Evolutionary conservation across 2,113 vertebrate species (phyloP).

Genomic region (Polypterus senegalus): DNA sequence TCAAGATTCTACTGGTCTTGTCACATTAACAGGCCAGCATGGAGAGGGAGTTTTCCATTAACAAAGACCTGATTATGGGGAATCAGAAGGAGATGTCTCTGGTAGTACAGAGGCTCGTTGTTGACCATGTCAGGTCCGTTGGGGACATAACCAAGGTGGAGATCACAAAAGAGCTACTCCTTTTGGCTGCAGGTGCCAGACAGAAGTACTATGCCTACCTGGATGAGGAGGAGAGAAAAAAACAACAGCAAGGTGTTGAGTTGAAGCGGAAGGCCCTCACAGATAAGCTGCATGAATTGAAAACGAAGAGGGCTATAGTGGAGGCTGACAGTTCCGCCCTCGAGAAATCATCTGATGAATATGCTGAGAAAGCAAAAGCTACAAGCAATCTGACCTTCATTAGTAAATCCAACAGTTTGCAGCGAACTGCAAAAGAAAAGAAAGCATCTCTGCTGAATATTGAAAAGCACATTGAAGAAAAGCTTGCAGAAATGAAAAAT

Average conservation of each 20-base stretch:
- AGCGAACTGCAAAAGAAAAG: too few relatives aligned
- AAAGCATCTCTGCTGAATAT: too few relatives aligned
- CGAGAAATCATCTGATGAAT: too few relatives aligned
- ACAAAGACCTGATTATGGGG: conserved; percentile 16
- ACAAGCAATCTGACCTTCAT: too few relatives aligned
- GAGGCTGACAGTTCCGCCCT: too few relatives aligned
- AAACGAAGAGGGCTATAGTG: too few relatives aligned
- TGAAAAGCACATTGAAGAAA: too few relatives aligned
- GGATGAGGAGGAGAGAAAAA: conserved; percentile 20
- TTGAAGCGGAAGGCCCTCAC: conserved; percentile 13
- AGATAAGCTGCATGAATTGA: conserved; percentile 2
- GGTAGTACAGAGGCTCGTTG: conserved; percentile 16
- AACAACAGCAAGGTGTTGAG: conserved; percentile 17
- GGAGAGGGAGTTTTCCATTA: conserved; percentile 17
- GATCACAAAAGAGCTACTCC: conserved; percentile 13
- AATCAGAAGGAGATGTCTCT: conserved; percentile 18
- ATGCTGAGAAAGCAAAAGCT: too few relatives aligned
- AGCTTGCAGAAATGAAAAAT: too few relatives aligned
- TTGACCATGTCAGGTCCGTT: conserved; percentile 13
- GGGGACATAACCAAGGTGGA: conserved; percentile 13
- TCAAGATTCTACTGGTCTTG: conserved; percentile 12
- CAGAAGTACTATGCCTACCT: conserved; percentile 18
- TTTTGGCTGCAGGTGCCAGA: conserved; percentile 16
- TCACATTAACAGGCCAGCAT: conserved; percentile 17
- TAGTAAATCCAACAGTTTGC: too few relatives aligned